Base-by-base conservation (phyloP, 1,140 invertebrate species). In the Calephelis virginiensis region DNA sequence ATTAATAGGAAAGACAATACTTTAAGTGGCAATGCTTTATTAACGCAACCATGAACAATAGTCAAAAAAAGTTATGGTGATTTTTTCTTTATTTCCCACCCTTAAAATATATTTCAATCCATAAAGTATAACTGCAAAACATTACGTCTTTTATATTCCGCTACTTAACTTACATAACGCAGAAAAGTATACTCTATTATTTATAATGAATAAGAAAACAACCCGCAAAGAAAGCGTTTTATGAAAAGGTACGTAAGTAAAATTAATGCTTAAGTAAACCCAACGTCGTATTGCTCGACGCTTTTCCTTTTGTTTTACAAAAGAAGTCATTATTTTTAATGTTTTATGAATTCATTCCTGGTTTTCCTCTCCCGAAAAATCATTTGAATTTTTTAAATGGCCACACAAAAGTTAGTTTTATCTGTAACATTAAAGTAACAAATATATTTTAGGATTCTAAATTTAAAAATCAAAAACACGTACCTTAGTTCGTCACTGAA, bases 221-320 rank as follows among this genome's bases (percentile, higher is more conserved):
- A 56, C 13, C 10, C 53, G 17, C 17, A 37, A 53, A 28, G 9
- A 56, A 56, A 12, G 53, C 17, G 37, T 56, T 37, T 56, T 37
- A 56, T 56, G 17, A 56, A 56, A 56, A 56, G 53, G 28, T 56
- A 37, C 53, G 53, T 56, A 56, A 56, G 53, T 56, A 56, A 56
- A 56, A 56, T 56, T 56, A 56, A 56, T 56, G 53, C 28, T 56
- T 37, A 56, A 28, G 17, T 56, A 56, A 56, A 56, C 53, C 8
- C 53, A 56, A 56, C 53, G 17, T 37, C 49, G 49, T 37, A 28
- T 37, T 11, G 28, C 17, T 37, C 50, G 14, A 11, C 50, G 50
- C 50, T 11, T 56, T 56, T 56, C 17, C 50, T 28, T 56, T 56
- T 56, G 50, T 56, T 56, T 56, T 56, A 56, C 10, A 37, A 56